Evolutionary conservation across 92 coral and sea anemone species (phyloP).

Genomic region (Phenganax marumi): DNA sequence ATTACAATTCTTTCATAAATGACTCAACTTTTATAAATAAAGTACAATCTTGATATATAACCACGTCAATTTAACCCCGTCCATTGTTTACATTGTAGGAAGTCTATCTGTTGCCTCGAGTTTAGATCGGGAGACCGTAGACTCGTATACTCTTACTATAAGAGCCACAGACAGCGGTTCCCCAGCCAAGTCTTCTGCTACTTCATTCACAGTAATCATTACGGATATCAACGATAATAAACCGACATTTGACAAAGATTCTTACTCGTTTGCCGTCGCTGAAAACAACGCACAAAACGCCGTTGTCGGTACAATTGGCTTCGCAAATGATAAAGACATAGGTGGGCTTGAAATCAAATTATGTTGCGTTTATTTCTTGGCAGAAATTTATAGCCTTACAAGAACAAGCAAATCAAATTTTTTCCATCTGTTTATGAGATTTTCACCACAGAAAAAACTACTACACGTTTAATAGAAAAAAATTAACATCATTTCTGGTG

Average conservation of each 20-base stretch:
- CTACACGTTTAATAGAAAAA: too few species aligned
- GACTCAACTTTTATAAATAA: too few species aligned
- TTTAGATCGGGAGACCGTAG: constrained; percentile 74
- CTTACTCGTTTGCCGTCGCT: constrained; percentile 56
- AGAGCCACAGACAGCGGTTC: constrained; percentile 76
- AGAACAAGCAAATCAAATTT: too few species aligned
- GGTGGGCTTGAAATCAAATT: too few species aligned
- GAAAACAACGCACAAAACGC: constrained; percentile 56
- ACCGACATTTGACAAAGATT: constrained; percentile 60
- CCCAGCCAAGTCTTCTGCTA: constrained; percentile 45
- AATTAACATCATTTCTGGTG: too few species aligned
- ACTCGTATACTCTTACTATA: constrained; percentile 57
- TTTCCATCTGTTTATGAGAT: too few species aligned
- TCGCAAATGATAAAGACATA: constrained; percentile 75
- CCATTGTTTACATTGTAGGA: constrained; percentile 35
- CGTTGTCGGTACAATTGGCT: constrained; percentile 34
- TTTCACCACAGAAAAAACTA: too few species aligned
- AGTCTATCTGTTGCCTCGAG: constrained; percentile 52
- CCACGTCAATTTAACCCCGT: not conserved
- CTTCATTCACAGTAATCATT: constrained; percentile 59
- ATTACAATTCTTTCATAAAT: too few species aligned
- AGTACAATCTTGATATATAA: too few species aligned
- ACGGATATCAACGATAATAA: constrained; percentile 80
- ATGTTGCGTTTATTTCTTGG: too few species aligned
- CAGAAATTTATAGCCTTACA: too few species aligned